Conservation (phyloP, 2,113 vertebrate genomes). For the Silurus asotus region DNA sequence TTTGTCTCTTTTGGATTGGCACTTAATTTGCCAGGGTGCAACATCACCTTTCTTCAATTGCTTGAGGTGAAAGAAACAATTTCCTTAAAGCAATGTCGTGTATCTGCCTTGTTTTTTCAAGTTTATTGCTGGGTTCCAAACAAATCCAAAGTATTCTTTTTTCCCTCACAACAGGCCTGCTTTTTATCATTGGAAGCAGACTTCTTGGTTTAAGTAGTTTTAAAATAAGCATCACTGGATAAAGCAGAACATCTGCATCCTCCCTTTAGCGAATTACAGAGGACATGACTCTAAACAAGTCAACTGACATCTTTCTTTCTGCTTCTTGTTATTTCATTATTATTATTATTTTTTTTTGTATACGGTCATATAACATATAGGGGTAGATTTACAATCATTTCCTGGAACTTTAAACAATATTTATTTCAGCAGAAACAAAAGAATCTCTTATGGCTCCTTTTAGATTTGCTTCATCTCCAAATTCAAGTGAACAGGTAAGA, state of each 20-base stretch:
- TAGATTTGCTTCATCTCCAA: constrained; percentile 55
- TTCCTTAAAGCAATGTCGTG: constrained; percentile 63
- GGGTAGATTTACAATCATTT: constrained; percentile 53
- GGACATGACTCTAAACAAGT: constrained; percentile 52
- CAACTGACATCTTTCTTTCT: constrained; percentile 48
- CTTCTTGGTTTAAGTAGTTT: constrained; percentile 64
- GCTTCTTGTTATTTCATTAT: not conserved
- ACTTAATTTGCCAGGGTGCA: constrained; percentile 64
- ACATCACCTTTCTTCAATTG: constrained; percentile 61
- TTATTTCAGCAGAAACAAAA: constrained; percentile 31
- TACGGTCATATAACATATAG: constrained; percentile 53
- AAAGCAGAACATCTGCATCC: constrained; percentile 68
- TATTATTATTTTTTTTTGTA: not conserved
- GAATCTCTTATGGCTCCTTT: constrained; percentile 23
- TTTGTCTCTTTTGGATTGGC: constrained; percentile 59
- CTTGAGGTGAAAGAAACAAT: constrained; percentile 64
- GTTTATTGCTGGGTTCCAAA: constrained; percentile 54
- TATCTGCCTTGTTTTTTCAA: constrained; percentile 53
- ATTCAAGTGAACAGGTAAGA: not conserved
- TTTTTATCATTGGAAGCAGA: constrained; percentile 66
- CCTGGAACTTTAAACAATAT: constrained; percentile 52
- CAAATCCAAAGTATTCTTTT: constrained; percentile 53
- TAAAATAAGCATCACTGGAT: constrained; percentile 66
- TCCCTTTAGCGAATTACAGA: constrained; percentile 51
- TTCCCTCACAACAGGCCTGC: constrained; percentile 47